These are phyloP conservation scores for Oxycera nigricornis DNA, from an alignment of 2,888 invertebrate species.

Conservation along the genomic window DNA sequence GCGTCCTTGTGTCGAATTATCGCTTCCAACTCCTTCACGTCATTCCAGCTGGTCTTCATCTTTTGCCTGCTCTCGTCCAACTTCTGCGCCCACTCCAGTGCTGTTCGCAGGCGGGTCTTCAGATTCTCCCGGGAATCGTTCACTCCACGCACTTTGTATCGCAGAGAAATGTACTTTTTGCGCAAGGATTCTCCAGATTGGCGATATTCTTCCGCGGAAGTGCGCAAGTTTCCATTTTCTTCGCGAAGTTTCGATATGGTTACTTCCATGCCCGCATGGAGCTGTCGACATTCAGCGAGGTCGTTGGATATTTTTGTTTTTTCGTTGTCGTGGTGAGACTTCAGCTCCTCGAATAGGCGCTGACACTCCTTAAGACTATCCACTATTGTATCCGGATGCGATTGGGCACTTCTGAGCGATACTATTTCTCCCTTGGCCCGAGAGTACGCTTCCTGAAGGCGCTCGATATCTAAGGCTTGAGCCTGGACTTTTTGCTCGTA, in stretches of 20 bases:
- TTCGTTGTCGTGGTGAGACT: constrained; percentile 75
- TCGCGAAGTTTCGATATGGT: constrained; percentile 46
- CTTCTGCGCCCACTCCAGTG: constrained; percentile 59
- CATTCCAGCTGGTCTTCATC: constrained; percentile 57
- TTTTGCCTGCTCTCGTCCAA: constrained; percentile 57
- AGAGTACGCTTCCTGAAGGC: constrained; percentile 58
- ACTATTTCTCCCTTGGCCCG: constrained; percentile 59
- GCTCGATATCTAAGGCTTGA: constrained; percentile 58
- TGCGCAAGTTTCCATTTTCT: constrained; percentile 50
- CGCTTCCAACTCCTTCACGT: constrained; percentile 57
- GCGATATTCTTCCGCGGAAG: constrained; percentile 50
- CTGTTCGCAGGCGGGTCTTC: constrained; percentile 58
- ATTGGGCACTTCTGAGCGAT: constrained; percentile 52
- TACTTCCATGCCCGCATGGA: constrained; percentile 42
- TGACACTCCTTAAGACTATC: constrained; percentile 77
- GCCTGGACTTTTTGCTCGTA: constrained; percentile 75
- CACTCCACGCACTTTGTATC: constrained; percentile 54
- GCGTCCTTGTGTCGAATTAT: constrained; percentile 60
- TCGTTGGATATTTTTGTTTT: constrained; percentile 65
- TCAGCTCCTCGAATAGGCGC: constrained; percentile 76
- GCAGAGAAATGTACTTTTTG: constrained; percentile 50
- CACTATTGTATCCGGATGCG: constrained; percentile 56
- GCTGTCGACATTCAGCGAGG: constrained; percentile 48
- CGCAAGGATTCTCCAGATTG: constrained; percentile 49
- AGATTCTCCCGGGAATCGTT: constrained; percentile 58